Conservation (phyloP, 2,888 invertebrate species). For the Nomada goodeniana region DNA sequence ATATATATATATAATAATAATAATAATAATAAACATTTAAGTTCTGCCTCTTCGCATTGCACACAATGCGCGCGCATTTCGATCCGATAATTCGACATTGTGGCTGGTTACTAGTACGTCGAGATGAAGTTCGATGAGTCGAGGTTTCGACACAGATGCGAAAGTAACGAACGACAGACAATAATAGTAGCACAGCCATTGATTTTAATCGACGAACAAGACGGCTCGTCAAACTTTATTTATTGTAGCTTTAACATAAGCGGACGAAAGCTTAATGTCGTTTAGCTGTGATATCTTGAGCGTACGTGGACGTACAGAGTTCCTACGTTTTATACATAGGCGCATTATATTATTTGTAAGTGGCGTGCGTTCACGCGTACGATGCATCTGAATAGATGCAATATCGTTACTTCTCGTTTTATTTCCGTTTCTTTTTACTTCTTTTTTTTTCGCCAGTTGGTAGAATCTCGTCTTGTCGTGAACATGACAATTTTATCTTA, state of each 20-base stretch:
- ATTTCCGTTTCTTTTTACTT: constrained; percentile 1
- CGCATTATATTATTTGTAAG: constrained; percentile 59
- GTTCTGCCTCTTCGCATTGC: background rate
- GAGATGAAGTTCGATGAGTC: constrained; percentile 3
- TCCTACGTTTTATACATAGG: constrained; percentile 80
- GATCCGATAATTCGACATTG: constrained; percentile 4
- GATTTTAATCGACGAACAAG: constrained; percentile 37
- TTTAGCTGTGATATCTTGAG: constrained; percentile 83
- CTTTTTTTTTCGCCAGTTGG: constrained; percentile 19
- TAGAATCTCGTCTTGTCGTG: constrained; percentile 65
- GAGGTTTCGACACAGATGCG: constrained; percentile 11
- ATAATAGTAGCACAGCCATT: constrained; percentile 18
- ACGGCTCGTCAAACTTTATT: constrained; percentile 70
- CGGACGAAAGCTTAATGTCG: constrained; percentile 78
- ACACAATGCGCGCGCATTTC: background rate
- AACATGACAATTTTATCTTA: constrained; percentile 62
- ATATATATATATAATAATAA: background rate
- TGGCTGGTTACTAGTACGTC: background rate
- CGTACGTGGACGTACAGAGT: constrained; percentile 81
- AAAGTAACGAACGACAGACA: background rate
- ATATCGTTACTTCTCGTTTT: constrained; percentile 37
- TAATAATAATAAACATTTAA: background rate
- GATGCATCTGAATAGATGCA: constrained; percentile 43
- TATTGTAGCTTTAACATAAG: constrained; percentile 79
- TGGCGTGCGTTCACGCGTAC: constrained; percentile 56